Base-by-base conservation (phyloP, 1,140 invertebrate species). In the Bicyclus anynana region DNA sequence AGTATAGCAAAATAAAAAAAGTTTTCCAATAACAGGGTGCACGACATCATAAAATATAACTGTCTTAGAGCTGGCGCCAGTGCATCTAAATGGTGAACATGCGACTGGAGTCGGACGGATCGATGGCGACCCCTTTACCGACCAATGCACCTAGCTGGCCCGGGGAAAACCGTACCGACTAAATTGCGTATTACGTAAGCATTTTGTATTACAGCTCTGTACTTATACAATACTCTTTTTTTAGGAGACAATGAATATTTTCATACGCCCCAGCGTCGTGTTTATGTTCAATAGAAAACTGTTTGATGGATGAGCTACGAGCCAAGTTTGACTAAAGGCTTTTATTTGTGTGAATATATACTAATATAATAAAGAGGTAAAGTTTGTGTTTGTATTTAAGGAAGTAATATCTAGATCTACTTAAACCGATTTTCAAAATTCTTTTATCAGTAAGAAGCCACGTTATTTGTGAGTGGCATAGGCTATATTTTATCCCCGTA, bases 111-210 rank as follows among this genome's bases (percentile, higher is more conserved):
- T n/a, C n/a, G n/a, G n/a, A 44, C 44, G 58, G 80, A 86, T 86
- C 83, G 83, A 84, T 86, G 59, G 72, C 75, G 83, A 84, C 81
- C 83, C 69, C 70, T 75, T 86, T 86, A 78, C 70, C 78, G 83
- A 81, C 69, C 83, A 70, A 83, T 86, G 83, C 83, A 86, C 83
- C 77, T 74, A 72, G 71, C 66, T 67, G 61, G 73, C 77, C 80
- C 77, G 75, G 77, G n/a, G 80, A 70, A 74, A 75, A 67, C 67
- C 57, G 53, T 56, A 67, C 69, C 56, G 50, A 54, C 60, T 64
- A 65, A 65, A 53, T 67, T 66, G 53, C 51, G 44, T 52, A 53
- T 72, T 72, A 70, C 58, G 40, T 65, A 69, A 66, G 46, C 21
- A 38, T 23, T 60, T 59, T 29, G 47, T 17, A 53, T 29, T 20